These are phyloP conservation scores for Acarapis woodi DNA, from an alignment of 1,140 invertebrate species.

Conservation along the genomic window DNA sequence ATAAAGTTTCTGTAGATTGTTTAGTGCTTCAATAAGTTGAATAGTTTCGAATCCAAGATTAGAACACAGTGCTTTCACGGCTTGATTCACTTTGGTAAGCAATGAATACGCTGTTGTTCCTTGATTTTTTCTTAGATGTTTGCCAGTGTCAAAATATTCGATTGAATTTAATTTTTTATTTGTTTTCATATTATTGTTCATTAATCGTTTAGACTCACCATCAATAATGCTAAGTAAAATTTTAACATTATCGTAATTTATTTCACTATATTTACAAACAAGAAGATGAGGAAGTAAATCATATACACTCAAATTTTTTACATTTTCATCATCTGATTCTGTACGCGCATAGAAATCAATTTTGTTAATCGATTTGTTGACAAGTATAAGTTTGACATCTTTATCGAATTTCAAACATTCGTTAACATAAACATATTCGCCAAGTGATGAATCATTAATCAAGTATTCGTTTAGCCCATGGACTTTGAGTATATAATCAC, in stretches of 20 bases:
- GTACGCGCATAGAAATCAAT: constrained; percentile 37
- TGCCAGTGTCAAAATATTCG: too few species aligned
- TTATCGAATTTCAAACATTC: constrained; percentile 72
- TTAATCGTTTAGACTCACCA: constrained; percentile 17
- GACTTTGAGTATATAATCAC: constrained; percentile 26
- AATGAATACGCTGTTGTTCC: background rate
- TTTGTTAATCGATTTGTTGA: constrained; percentile 30
- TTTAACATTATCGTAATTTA: constrained; percentile 14
- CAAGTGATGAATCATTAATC: constrained; percentile 28
- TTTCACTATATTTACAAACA: constrained; percentile 6
- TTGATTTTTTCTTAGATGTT: constrained; percentile 5
- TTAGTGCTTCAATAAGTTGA: constrained; percentile 41
- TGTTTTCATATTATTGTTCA: too few species aligned
- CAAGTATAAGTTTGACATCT: constrained; percentile 44
- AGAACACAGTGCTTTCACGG: constrained; percentile 67
- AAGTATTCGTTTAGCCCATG: constrained; percentile 52
- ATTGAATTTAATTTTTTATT: too few species aligned
- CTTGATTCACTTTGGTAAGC: constrained; percentile 32
- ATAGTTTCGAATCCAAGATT: constrained; percentile 58
- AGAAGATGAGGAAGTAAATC: constrained; percentile 8
- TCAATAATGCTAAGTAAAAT: constrained; percentile 20
- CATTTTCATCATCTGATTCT: constrained; percentile 17
- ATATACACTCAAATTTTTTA: constrained; percentile 8
- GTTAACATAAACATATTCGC: constrained; percentile 73
- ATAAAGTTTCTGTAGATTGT: constrained; percentile 13